These are phyloP conservation scores for Thermophis baileyi DNA, from an alignment of 2,113 vertebrate species.

Conservation along the genomic window DNA sequence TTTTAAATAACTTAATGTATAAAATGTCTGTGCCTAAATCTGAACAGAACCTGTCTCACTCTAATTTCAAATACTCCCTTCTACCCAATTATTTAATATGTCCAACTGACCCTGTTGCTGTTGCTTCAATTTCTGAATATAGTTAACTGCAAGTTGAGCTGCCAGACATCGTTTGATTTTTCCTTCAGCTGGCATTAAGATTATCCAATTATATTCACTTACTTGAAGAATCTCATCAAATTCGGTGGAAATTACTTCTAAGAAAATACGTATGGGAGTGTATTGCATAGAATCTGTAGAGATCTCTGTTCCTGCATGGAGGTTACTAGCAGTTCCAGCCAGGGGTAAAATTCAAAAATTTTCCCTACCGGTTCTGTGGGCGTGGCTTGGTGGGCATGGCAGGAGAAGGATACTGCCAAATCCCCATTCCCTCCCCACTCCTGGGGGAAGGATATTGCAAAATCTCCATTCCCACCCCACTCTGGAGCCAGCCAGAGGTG, in stretches of 20 bases:
- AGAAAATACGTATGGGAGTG: not conserved
- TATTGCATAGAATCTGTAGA: not conserved
- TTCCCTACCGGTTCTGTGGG: too few species aligned
- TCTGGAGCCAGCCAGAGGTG: too few species aligned
- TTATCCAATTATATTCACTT: not conserved
- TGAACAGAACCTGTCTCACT: not conserved
- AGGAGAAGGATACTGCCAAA: too few species aligned
- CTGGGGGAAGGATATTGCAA: too few species aligned
- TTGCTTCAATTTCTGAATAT: not conserved
- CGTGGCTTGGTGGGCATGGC: too few species aligned
- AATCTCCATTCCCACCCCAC: too few species aligned
- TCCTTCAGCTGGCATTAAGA: not conserved
- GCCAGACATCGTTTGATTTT: not conserved
- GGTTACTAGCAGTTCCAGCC: not conserved
- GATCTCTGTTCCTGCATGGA: not conserved
- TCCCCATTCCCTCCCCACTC: too few species aligned
- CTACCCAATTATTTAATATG: not conserved
- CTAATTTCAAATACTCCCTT: not conserved
- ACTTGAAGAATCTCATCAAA: not conserved
- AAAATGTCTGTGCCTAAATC: not conserved
- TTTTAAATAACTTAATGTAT: not conserved
- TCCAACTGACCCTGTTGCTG: not conserved
- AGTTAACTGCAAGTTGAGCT: not conserved
- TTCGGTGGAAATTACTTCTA: not conserved
- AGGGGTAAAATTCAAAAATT: too few species aligned